Evolutionary conservation across 2,888 invertebrate species (phyloP).

Genomic region (Hirtodrosophila histrioides): DNA sequence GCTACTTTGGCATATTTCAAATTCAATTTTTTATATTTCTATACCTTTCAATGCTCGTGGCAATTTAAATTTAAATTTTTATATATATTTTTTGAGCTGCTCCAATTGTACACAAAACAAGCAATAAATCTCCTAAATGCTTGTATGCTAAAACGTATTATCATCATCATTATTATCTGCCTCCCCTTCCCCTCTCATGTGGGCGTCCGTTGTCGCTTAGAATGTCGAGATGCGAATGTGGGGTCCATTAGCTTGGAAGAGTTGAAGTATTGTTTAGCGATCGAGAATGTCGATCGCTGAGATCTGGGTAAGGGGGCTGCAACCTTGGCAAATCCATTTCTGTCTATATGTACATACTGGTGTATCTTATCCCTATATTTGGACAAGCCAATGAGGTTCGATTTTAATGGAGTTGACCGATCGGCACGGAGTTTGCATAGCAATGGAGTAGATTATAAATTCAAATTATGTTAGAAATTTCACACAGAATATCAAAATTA

Average conservation of each 20-base stretch:
- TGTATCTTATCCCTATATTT: too few relatives aligned
- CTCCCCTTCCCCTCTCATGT: slow-evolving; percentile 23
- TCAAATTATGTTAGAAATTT: too few relatives aligned
- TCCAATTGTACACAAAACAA: slow-evolving; percentile 67
- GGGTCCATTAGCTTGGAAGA: slow-evolving; percentile 32
- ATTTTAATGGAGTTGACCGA: too few relatives aligned
- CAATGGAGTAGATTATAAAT: too few relatives aligned
- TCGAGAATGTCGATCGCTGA: slow-evolving; percentile 25
- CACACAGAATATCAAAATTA: too few relatives aligned
- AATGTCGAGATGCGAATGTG: slow-evolving; percentile 27
- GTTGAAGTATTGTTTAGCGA: slow-evolving; percentile 3
- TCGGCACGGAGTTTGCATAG: too few relatives aligned
- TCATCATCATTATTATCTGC: slow-evolving; percentile 13
- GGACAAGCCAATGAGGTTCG: too few relatives aligned
- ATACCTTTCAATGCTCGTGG: slow-evolving; percentile 45
- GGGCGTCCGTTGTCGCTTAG: slow-evolving; percentile 42
- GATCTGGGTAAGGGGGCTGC: slow-evolving; percentile 34
- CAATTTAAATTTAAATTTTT: slow-evolving; percentile 46
- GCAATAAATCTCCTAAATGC: slow-evolving; percentile 66
- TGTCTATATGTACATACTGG: neutral
- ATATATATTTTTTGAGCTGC: slow-evolving; percentile 47
- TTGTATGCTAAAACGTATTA: slow-evolving; percentile 12
- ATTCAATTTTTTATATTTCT: slow-evolving; percentile 25
- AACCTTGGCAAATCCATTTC: slow-evolving; percentile 49
- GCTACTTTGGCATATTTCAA: slow-evolving; percentile 31